phyloP scores from a whole-genome alignment of 53 echinoderm and acorn worm species.

The Arbacia lixula region DNA sequence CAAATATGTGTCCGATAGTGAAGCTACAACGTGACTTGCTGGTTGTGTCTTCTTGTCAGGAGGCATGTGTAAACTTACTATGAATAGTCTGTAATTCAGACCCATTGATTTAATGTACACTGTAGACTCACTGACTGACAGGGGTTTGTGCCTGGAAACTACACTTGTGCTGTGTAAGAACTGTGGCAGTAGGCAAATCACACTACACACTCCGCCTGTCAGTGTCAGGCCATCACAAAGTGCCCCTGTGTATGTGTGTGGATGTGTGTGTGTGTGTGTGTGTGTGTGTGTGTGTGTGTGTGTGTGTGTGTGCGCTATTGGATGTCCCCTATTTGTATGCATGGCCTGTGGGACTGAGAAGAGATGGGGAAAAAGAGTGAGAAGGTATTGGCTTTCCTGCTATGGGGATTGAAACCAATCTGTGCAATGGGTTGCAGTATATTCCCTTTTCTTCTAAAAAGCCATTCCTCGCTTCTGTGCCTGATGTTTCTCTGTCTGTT shows the following conservation, averaged over 20 bases:
- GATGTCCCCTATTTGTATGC: slow-evolving; percentile 1
- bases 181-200: too few relatives aligned
- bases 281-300: slow-evolving; percentile 4
- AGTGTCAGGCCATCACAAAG: not conserved
- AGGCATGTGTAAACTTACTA: too few relatives aligned
- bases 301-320: slow-evolving; percentile 14
- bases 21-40: not conserved
- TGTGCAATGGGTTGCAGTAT: slow-evolving; percentile 6
- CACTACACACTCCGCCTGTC: too few relatives aligned
- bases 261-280: not conserved
- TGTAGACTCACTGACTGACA: too few relatives aligned
- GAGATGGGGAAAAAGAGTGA: not conserved
- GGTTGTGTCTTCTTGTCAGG: too few relatives aligned
- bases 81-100: too few relatives aligned
- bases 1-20: too few relatives aligned
- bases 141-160: too few relatives aligned
- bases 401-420: slow-evolving; percentile 18
- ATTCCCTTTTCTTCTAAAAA: slow-evolving; percentile 25
- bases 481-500: too few relatives aligned
- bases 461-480: slow-evolving; percentile 1
- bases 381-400: slow-evolving; percentile 6
- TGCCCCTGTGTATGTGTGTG: slow-evolving; percentile 7
- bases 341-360: slow-evolving; percentile 4
- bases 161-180: too few relatives aligned
- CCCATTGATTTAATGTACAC: too few relatives aligned